Base-by-base conservation (phyloP, 2,888 invertebrate genomes). In the Erebia palarica region DNA sequence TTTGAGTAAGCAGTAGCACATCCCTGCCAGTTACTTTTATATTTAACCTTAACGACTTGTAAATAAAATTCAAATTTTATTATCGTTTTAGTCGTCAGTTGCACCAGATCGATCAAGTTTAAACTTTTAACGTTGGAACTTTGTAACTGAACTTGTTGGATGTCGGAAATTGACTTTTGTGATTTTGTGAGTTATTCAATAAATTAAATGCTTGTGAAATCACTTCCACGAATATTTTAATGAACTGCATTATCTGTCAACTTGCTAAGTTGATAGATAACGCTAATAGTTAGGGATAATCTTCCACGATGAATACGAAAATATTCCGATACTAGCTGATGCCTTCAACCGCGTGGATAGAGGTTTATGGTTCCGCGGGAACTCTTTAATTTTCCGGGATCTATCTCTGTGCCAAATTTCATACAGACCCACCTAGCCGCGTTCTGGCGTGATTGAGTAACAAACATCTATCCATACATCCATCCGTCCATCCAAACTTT, bases 141-240 rank as follows among this genome's bases (percentile, higher is more conserved):
- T 75, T 73, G 73, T 78, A 70, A 71, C 73, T 59, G 59, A 76
- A 75, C 72, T 75, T 73, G 73, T 76, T 74, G 67, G 68, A 69
- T 72, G 69, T 71, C 63, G 70, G 74, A 68, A 76, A 77, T 75
- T 77, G 67, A 74, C 72, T 75, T 68, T 70, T 60, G 49, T 71
- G 44, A 71, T 67, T 71, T 72, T 69, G 61, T 70, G 65, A 65
- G 61, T 47, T 68, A 13, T 58, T 58, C 27, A 18, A 58, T 58
- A 58, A 66, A 47, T 66, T 47, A 27, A 44, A 66, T 58, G 58
- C 58, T 21, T 66, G 53, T 65, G 65, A 53, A 65, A 55, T 11
- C 18, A 65, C 16, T 16, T 65, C 55, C 11, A 53, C 42, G 14
- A 7, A 61, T n/a, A 9, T 16, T 42, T 42, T 55, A 36, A 55